Evolutionary conservation across 2,888 invertebrate genomes (phyloP), one percentile per base, ranked within the genome.

Genomic region (Leucoptera coffeella): DNA sequence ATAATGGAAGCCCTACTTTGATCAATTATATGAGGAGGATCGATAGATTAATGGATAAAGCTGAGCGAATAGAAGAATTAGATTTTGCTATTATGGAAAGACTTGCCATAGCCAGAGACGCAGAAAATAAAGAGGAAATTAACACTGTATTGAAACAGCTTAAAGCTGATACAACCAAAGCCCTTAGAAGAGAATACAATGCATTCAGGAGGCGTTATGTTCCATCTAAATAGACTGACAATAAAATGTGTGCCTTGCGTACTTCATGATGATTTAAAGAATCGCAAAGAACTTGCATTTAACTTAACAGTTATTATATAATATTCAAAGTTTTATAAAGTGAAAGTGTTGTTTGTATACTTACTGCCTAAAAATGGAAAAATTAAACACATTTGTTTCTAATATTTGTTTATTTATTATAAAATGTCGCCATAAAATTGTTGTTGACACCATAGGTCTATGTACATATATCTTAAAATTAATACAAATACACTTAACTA

Each of bases 1-100:
- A 50, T 22, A 37, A 49, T 14, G 61, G 58, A 37, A 51, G 51
- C 31, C 37, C 47, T 13, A 50, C 59, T 2, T 17, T 9, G 6
- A 17, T 17, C 9, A 47, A 38, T 27, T 64, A 50, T 36, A 39
- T 62, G 14, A 43, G 38, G 34, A 52, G 61, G 22, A 37, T 64
- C 22, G 56, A 61, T 28, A 40, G 40, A 22, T 38, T 71, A 27
- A 48, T 64, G 28, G 52, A 59, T 23, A 51, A 61, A 26, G 59
- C 69, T 4, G 64, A 65, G 26, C 49, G 50, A 24, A 53, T 67
- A 30, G 60, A 67, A 15, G 65, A 64, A 33, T 35, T 69, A 14
- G 71, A 69, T 41, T 61, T 61, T 31, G 57, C 57, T 4, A 50
- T 55, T 21, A 58, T 69, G 55, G 62, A 64, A 38, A 50, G 51